Conservation (phyloP, 2,113 vertebrate species). For the Limanda limanda region DNA sequence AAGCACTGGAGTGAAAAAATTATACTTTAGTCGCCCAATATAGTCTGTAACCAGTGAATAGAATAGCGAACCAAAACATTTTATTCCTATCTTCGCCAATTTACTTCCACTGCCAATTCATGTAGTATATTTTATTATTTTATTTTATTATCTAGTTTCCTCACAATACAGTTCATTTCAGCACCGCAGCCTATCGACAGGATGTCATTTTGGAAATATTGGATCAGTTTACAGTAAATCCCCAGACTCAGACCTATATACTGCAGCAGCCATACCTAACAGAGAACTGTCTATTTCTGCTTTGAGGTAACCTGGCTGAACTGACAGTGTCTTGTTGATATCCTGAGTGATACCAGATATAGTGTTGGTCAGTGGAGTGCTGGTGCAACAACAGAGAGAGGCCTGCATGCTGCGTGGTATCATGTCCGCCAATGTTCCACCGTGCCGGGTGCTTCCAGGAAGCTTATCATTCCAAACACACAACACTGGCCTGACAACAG, state of each 20-base stretch:
- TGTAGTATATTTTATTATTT: too few relatives aligned
- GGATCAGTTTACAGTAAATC: constrained; percentile 25
- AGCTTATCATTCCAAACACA: constrained; percentile 46
- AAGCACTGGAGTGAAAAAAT: too few relatives aligned
- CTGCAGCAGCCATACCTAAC: background rate
- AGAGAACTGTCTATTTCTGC: background rate
- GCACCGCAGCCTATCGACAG: background rate
- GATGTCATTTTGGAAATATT: background rate
- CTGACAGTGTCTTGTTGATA: constrained; percentile 18
- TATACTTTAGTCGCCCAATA: too few relatives aligned
- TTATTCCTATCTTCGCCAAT: too few relatives aligned
- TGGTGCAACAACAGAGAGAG: constrained; percentile 23
- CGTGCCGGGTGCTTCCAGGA: constrained; percentile 44
- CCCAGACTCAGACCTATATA: background rate
- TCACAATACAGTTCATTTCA: background rate
- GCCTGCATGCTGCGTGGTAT: constrained; percentile 14
- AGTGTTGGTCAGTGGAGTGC: background rate
- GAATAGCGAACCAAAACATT: too few relatives aligned
- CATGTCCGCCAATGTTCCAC: constrained; percentile 53
- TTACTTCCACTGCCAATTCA: too few relatives aligned
- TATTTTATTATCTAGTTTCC: background rate
- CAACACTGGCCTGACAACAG: constrained; percentile 47
- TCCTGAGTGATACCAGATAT: background rate
- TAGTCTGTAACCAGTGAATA: too few relatives aligned
- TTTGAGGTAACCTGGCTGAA: constrained; percentile 13